Conservation (phyloP, 2,113 vertebrate species). For the Oncorhynchus kisutch region DNA sequence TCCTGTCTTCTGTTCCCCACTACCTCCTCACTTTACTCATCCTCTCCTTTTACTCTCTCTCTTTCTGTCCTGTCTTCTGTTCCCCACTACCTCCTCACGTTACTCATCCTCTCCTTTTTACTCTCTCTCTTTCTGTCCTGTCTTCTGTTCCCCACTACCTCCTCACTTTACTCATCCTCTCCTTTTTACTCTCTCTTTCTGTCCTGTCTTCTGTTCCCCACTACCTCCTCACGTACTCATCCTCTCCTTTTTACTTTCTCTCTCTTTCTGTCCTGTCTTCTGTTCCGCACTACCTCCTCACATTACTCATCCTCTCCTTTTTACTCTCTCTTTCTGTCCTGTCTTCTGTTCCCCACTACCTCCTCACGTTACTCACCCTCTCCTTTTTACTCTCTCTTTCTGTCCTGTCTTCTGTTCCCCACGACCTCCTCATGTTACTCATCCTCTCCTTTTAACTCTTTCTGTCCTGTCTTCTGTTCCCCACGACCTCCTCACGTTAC, state of each 20-base stretch:
- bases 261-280: slow-evolving; percentile 5
- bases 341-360: slow-evolving; percentile 20
- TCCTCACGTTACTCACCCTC: neutral
- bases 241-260: neutral
- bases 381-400: neutral
- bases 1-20: slow-evolving; percentile 21
- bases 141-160: slow-evolving; percentile 21
- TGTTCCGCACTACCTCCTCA: slow-evolving; percentile 19
- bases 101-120: neutral
- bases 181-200: slow-evolving; percentile 24
- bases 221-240: neutral
- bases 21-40: neutral
- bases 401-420: slow-evolving; percentile 19
- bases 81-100: slow-evolving; percentile 15
- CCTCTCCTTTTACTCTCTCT: neutral
- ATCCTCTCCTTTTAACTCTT: neutral
- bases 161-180: neutral
- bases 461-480: slow-evolving; percentile 21
- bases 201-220: slow-evolving; percentile 22
- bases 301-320: neutral
- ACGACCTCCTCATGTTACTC: neutral
- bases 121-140: slow-evolving; percentile 24
- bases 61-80: slow-evolving; percentile 10
- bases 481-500: slow-evolving; percentile 1
- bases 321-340: slow-evolving; percentile 32